Conservation (phyloP, 2,113 vertebrate species). For the Alaudala cheleensis region DNA sequence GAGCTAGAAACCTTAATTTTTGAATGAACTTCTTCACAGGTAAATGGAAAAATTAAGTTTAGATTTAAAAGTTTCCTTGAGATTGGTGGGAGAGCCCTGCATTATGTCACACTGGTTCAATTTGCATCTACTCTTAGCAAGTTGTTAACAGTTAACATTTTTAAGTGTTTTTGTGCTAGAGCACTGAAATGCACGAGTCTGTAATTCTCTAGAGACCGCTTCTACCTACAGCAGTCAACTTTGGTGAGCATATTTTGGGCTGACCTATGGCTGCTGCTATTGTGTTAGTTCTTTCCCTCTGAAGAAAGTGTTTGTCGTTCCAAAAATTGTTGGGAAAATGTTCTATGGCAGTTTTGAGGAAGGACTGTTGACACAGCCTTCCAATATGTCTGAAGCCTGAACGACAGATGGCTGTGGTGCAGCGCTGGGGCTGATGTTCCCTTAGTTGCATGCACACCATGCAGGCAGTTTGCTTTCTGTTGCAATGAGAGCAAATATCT, state of each 20-base stretch:
- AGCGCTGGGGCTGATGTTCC: not conserved
- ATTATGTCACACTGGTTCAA: not conserved
- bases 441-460: not conserved
- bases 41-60: not conserved
- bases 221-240: not conserved
- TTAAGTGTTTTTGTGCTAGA: not conserved
- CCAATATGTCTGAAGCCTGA: not conserved
- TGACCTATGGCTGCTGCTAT: not conserved
- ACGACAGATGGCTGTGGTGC: not conserved
- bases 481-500: not conserved
- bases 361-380: accelerated
- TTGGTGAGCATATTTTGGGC: not conserved
- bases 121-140: not conserved
- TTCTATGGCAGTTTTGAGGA: not conserved
- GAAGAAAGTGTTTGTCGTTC: not conserved
- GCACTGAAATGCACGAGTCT: not conserved
- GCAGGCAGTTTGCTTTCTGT: not conserved
- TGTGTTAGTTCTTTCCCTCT: not conserved
- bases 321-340: not conserved
- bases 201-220: not conserved
- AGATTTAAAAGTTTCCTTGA: not conserved
- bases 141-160: not conserved
- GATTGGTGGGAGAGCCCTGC: not conserved
- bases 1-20: not conserved
- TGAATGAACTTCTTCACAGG: not conserved